These are phyloP conservation scores for Luffia ferchaultella DNA, from an alignment of 2,888 invertebrate genomes.

Conservation along the genomic window DNA sequence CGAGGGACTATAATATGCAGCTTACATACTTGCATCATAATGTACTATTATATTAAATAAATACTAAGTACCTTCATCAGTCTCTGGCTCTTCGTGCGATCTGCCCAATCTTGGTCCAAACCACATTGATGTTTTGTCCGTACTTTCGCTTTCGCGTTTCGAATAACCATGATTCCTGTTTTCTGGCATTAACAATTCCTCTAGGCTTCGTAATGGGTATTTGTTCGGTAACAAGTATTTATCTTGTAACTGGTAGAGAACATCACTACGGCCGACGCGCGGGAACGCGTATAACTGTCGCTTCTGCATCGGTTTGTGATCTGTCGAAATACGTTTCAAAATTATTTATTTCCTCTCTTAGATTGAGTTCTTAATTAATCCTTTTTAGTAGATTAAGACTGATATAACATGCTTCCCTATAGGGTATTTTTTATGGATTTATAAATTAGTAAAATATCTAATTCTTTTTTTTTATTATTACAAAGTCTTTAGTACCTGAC, in stretches of 20 bases:
- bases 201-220: slow-evolving; percentile 19
- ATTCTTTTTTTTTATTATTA: too few species aligned
- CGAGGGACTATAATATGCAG: too few species aligned
- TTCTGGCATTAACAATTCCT: slow-evolving; percentile 18
- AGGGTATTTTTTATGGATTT: too few species aligned
- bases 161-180: slow-evolving; percentile 14
- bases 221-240: background rate
- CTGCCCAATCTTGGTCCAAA: slow-evolving; percentile 74
- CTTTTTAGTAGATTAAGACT: too few species aligned
- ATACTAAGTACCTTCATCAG: too few species aligned
- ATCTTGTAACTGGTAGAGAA: background rate
- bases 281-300: slow-evolving; percentile 50
- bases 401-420: too few species aligned
- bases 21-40: too few species aligned
- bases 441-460: too few species aligned
- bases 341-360: background rate
- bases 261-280: slow-evolving; percentile 40
- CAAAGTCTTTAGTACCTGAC: too few species aligned
- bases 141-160: slow-evolving; percentile 22
- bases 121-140: slow-evolving; percentile 62
- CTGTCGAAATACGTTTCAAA: slow-evolving; percentile 16
- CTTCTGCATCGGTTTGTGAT: slow-evolving; percentile 32
- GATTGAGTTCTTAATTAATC: too few species aligned
- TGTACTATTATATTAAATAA: too few species aligned
- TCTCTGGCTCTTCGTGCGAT: slow-evolving; percentile 30